Evolutionary conservation across 2,888 invertebrate genomes (phyloP).

Genomic region (Ectemnius continuus): DNA sequence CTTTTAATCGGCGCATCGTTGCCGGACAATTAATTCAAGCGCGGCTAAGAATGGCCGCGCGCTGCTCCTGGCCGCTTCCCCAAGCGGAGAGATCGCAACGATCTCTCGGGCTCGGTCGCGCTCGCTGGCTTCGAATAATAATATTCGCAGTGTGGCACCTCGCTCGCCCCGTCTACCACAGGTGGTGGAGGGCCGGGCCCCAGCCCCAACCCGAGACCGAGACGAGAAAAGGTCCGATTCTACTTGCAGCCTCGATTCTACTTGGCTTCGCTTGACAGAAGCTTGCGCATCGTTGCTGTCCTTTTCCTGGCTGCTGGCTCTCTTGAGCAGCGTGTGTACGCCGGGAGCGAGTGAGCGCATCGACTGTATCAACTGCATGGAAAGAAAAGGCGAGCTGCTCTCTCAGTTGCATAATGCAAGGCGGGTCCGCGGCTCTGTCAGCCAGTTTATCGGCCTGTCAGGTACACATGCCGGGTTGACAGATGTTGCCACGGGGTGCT

Average conservation of each 20-base stretch:
- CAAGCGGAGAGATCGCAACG: constrained; percentile 20
- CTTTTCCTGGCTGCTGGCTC: constrained; percentile 23
- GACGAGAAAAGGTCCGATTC: constrained; percentile 29
- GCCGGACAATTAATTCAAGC: constrained; percentile 48
- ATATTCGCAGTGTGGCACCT: constrained; percentile 48
- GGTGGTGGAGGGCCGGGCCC: constrained; percentile 30
- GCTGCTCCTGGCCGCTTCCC: not conserved
- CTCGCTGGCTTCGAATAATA: constrained; percentile 53
- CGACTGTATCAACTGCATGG: constrained; percentile 27
- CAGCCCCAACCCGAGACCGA: not conserved
- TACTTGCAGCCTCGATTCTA: constrained; percentile 11
- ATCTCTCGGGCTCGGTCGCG: constrained; percentile 39
- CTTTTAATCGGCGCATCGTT: constrained; percentile 37
- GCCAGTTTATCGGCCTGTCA: constrained; percentile 65
- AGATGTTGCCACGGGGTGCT: constrained; percentile 59
- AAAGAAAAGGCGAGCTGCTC: constrained; percentile 44
- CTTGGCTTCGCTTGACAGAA: constrained; percentile 7
- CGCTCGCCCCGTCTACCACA: constrained; percentile 28
- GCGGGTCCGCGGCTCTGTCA: constrained; percentile 59
- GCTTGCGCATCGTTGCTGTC: constrained; percentile 5
- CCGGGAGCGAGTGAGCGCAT: not conserved
- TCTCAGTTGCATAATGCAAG: constrained; percentile 62
- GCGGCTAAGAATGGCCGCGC: not conserved
- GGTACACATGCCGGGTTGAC: constrained; percentile 59
- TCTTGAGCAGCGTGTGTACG: constrained; percentile 6